These are phyloP conservation scores for Vireo griseus DNA, from an alignment of 2,797 vertebrate genomes.

Conservation along the genomic window DNA sequence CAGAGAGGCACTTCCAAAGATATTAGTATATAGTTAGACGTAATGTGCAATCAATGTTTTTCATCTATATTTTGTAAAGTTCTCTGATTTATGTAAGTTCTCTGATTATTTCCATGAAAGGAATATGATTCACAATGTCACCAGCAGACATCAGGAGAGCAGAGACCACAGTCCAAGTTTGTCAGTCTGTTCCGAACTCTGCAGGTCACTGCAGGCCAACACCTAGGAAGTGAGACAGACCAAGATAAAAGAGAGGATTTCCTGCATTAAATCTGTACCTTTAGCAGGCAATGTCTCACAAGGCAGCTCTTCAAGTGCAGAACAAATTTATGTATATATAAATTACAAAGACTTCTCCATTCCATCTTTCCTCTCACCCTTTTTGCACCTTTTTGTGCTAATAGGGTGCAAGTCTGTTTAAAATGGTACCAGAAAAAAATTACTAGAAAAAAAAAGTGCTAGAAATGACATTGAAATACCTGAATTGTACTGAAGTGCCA, in stretches of 20 bases:
- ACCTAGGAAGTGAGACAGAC: background rate
- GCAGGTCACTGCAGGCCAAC: background rate
- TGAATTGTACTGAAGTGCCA: background rate
- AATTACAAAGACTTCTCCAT: background rate
- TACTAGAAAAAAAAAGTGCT: background rate
- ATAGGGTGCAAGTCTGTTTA: fast-evolving
- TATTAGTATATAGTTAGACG: background rate
- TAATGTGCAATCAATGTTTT: background rate
- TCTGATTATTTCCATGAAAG: background rate
- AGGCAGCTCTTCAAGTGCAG: background rate
- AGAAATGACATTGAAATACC: background rate
- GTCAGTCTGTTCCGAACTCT: background rate
- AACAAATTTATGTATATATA: background rate
- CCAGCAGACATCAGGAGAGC: background rate
- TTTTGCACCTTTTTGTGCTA: background rate
- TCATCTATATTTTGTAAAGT: background rate
- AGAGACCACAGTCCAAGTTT: background rate
- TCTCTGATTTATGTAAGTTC: background rate
- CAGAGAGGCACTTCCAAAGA: background rate
- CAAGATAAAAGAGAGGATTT: background rate
- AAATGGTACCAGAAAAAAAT: background rate
- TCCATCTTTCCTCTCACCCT: background rate
- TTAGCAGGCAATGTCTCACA: background rate
- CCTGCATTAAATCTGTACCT: background rate
- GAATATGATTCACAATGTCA: background rate